These are phyloP conservation scores for Myiothlypis chrysogaster DNA, from an alignment of 2,797 vertebrate genomes.

Conservation along the genomic window DNA sequence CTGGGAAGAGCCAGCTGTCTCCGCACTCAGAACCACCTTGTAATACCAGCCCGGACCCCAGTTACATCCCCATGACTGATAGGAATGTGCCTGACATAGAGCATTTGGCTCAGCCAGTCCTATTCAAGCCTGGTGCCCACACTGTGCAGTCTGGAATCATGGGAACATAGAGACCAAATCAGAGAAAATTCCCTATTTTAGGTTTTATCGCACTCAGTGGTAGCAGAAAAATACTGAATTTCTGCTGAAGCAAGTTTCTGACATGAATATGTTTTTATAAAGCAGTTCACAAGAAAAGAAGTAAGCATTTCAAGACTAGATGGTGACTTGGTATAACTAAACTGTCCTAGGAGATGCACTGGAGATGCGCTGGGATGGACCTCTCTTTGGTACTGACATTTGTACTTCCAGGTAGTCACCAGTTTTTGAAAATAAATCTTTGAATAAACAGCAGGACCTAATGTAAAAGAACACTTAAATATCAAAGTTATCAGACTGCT, in stretches of 20 bases:
- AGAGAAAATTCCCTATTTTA: not conserved
- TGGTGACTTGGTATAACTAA: not conserved
- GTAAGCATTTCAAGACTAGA: not conserved
- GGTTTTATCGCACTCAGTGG: not conserved
- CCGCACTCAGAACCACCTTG: no score
- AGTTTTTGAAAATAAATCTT: not conserved
- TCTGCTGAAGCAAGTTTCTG: not conserved
- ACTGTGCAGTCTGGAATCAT: not conserved
- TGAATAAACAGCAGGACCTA: not conserved
- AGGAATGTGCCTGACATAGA: not conserved
- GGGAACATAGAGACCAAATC: not conserved
- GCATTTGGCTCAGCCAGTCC: not conserved
- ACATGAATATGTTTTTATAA: not conserved
- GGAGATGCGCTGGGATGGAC: not conserved
- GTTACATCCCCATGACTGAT: not conserved
- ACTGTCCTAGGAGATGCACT: not conserved
- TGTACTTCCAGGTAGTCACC: not conserved
- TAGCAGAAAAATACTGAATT: not conserved
- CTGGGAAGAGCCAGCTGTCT: not conserved
- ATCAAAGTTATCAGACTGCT: not conserved
- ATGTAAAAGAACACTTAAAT: not conserved
- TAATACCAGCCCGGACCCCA: not conserved
- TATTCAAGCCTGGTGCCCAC: not conserved
- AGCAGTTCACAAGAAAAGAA: not conserved
- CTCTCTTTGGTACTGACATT: not conserved